Conservation (phyloP, 2,113 vertebrate genomes). For the Sminthopsis crassicaudata region DNA sequence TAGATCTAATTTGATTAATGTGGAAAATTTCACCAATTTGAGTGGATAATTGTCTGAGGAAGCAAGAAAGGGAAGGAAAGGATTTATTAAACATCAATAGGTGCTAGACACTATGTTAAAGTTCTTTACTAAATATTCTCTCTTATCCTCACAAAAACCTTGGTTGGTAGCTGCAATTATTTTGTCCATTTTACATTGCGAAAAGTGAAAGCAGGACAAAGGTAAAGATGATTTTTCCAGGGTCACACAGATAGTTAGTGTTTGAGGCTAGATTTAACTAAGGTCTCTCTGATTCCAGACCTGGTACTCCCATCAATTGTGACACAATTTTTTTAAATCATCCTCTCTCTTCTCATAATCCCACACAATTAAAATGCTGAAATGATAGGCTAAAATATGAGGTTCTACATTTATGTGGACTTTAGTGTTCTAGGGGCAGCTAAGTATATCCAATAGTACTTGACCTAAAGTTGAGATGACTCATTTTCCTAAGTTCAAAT, state of each 20-base stretch:
- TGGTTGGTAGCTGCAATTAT: neutral
- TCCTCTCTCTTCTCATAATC: neutral
- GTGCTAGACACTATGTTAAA: neutral
- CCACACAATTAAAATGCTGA: neutral
- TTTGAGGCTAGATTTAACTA: neutral
- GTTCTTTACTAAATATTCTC: neutral
- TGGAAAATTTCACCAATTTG: neutral
- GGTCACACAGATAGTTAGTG: neutral
- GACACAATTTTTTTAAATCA: neutral
- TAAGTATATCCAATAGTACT: neutral
- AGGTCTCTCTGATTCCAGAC: neutral
- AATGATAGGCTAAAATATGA: neutral
- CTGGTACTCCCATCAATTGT: neutral
- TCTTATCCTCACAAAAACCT: neutral
- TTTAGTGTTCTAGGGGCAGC: neutral
- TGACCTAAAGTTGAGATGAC: neutral
- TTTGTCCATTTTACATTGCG: neutral
- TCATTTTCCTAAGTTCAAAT: neutral
- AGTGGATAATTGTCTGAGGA: neutral
- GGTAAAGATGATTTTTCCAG: neutral
- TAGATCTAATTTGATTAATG: neutral
- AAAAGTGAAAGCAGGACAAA: neutral
- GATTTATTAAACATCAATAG: neutral
- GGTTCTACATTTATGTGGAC: neutral
- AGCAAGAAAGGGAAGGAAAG: neutral